Base-by-base conservation (phyloP, 2,113 vertebrate genomes). In the Piprites chloris region DNA sequence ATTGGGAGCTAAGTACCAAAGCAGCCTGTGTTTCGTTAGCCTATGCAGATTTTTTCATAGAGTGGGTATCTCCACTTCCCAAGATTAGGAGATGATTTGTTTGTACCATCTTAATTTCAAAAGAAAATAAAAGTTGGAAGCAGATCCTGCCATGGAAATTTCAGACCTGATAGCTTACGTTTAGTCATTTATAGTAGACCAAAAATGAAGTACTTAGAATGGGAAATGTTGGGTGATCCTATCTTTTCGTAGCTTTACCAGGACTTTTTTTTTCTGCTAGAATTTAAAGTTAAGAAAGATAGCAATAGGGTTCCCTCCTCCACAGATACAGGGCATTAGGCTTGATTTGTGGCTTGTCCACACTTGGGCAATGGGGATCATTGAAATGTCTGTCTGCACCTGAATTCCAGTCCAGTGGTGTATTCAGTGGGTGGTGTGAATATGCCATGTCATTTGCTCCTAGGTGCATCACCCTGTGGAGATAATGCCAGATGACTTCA, bases 361-460 rank as follows among this genome's bases (percentile, higher is more conserved):
- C 6, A 21, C 82, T 88, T 90, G 73, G 92, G 95, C 75, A 89
- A 74, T 24, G 79, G 24, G 14, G n/a, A 89, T 84, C 68, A 44
- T 11, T 47, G 68, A 82, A 85, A 86, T 27, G 14, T 83, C 75
- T 94, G 61, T 88, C 93, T 77, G 65, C 61, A 52, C 65, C 79
- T 68, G 76, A 86, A 89, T 96, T 94, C 90, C 83, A 84, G 82
- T 71, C 92, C 73, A 74, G 42, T 74, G 85, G 32, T 96, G 59
- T 55, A 95, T 82, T 59, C 75, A 88, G 90, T 93, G 95, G 96
- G 96, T 74, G 88, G 88, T 96, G 90, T 88, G 88, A 92, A 93
- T 82, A 72, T 92, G 89, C 86, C 46, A 21, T 95, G 91, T 97
- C 94, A 93, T 95, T 90, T 87, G 73, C 84, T 91, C 69, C 94